Evolutionary conservation across 1,140 invertebrate genomes (phyloP), one percentile per base, ranked within the genome.

Genomic region (Phenacoccus solenopsis): DNA sequence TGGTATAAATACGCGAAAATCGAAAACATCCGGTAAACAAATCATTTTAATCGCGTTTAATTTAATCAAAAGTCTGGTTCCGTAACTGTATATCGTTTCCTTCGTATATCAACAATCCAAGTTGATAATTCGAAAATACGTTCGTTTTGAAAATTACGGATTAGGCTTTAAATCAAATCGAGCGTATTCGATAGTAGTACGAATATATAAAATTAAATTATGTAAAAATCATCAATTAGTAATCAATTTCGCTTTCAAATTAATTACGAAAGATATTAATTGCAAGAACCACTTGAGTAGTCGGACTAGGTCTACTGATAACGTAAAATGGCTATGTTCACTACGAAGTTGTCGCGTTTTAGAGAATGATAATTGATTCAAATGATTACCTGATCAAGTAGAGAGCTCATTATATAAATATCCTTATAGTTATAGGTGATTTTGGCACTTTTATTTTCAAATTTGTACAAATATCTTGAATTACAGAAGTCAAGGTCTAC

Each of bases 401-500:
- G 38, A 49, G 16, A 49, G 38, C 16, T 49, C 38, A 49, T 49
- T 4, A 16, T 5, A 49, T 49, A n/a, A 9, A 49, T 9, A 49
- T 49, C 38, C 38, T 49, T 49, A 49, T 9, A 49, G 3, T 49
- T 49, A 49, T 2, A 49, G 38, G 3, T 49, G 38, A 49, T 16
- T 49, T 49, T 10, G 16, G 16, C 38, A 49, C 38, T 9, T 49
- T 5, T 3, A 10, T 64, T 64, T 64, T 27, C 5, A 64, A 64
- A 64, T 64, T 64, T 22, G 25, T 25, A 64, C 12, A 25, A 24
- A 64, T 64, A 25, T 64, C 59, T 64, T 22, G 21, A 24, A 24
- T 64, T 64, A 22, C 16, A 64, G 59, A 64, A 16, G 59, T 64
- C 59, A 64, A 64, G 59, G 59, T 64, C 59, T 24, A 24, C 25